Base-by-base conservation (phyloP, 2,113 vertebrate genomes). In the Ariopsis seemanni region DNA sequence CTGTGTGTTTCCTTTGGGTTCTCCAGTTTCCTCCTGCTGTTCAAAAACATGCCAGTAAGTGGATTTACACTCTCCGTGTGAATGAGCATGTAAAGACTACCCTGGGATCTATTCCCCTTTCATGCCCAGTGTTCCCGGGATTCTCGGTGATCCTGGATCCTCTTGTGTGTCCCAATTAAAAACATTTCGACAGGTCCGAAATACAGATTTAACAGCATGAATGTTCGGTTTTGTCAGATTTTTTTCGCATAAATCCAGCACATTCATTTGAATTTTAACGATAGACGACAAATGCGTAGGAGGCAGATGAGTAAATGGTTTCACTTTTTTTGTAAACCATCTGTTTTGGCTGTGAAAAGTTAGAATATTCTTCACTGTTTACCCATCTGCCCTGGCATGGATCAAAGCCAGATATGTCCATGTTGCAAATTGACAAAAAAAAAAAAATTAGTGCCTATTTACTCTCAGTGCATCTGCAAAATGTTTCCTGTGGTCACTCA, bases 381-480 rank as follows among this genome's bases (percentile, higher is more conserved):
- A 65, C 53, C 89, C 58, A 55, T 90, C 85, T 86, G 87, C 80
- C 89, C 65, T 18, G 27, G 63, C 42, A 71, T 86, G 83, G 75
- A 86, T 83, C 72, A 86, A 88, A 62, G n/a, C 53, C 50, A 69
- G 65, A 85, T 30, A 60, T n/a, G 52, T 85, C 72, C n/a, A 55
- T 75, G 82, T 58, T 84, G 82, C 52, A 82, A 84, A 87, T 27
- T 52, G 22, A 85, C 72, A 78, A 78, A 1, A 17, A 22, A 85
- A 69, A 2, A 57, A 20, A 58, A 52, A 67, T 81, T 58, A 81
- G 85, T 8, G 7, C 65, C 48, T 53, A 52, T 79, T 80, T 69
- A 65, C 85, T 57, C 27, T 69, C 81, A 22, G 74, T 71, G 55
- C 63, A 85, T 88, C 87, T 88, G 86, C 85, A 60, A 18, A 85